Base-by-base conservation (phyloP, 35 echinoderm and acorn worm species). In the Heliocidaris tuberculata region DNA sequence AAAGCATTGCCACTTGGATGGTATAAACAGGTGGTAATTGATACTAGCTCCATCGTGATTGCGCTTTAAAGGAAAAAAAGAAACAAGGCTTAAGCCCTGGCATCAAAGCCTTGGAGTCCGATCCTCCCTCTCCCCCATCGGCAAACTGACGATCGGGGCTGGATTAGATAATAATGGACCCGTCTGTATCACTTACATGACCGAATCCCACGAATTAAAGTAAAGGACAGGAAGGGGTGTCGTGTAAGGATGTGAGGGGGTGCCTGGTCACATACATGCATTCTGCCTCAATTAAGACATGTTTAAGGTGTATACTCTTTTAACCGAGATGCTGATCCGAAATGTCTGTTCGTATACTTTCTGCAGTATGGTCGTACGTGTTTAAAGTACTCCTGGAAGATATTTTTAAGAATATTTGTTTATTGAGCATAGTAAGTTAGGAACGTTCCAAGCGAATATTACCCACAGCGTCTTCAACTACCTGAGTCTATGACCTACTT, bases 1-100 rank as follows among this genome's bases (percentile, higher is more conserved):
- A 59, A 93, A 93, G 91, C 91, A 93, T 93, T 59, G 50, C 47
- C 48, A 93, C 48, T 48, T 52, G 9, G 50, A 48, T 50, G 91
- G 91, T 93, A 93, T 93, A 93, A 93, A 93, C 91, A 93, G 50
- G 50, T 93, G 91, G 50, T 52, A 93, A 93, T 93, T 50, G 91
- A 93, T 50, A 93, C 91, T 48, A 59, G n/a, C 21, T 31, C 27
- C 29, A 49, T 93, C n/a, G 47, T 93, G 91, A 93, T 93, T 93
- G 91, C 91, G 11, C 65, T 78, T 78, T 78, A 78, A 78, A 78
- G 65, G 65, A n/a, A 78, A 7, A 19, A 78, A 78, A 78, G 65
- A 19, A 78, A 78, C 65, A 21, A n/a, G 65, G 31, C 48, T 49
- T 93, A 93, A 93, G 91, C 91, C 48, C 11, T n/a, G 50, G 48